Conservation (phyloP, 2,113 vertebrate species). For the Mirounga angustirostris region DNA sequence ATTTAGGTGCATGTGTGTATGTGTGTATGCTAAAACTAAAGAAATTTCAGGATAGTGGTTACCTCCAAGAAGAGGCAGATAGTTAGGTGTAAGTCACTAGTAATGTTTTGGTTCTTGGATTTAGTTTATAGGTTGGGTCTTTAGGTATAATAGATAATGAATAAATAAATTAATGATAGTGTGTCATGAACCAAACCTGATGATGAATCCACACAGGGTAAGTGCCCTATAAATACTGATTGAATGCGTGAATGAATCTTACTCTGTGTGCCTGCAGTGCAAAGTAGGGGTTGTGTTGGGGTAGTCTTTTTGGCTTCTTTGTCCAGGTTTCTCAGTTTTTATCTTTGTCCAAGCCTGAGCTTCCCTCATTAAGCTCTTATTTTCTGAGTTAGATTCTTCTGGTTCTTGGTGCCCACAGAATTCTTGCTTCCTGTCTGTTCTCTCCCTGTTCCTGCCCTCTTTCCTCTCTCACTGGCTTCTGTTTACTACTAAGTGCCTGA, state of each 20-base stretch:
- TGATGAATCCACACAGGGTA: not conserved
- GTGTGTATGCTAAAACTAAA: not conserved
- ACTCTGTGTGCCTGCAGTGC: not conserved
- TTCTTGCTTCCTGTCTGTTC: not conserved
- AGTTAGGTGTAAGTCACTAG: not conserved
- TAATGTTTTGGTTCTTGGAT: not conserved
- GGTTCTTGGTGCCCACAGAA: not conserved
- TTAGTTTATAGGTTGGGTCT: not conserved
- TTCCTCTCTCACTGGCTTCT: not conserved
- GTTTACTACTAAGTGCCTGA: not conserved
- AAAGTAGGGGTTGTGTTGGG: not conserved
- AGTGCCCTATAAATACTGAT: not conserved
- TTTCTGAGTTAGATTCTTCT: slow-evolving; percentile 41
- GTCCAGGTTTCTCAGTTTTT: not conserved
- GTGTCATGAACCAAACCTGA: not conserved
- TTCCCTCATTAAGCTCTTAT: not conserved
- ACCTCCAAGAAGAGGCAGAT: not conserved
- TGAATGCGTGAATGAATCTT: not conserved
- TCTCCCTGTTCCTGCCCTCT: not conserved
- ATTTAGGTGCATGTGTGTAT: not conserved
- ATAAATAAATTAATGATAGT: not conserved
- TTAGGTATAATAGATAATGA: not conserved
- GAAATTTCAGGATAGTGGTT: slow-evolving; percentile 20
- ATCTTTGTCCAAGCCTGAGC: not conserved
- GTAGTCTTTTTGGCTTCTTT: not conserved